A percentile compares a stretch with the other conserved stretches of the same genome.
phyloP scores from a whole-genome alignment of 1,140 invertebrate species.

The Hyles euphorbiae region DNA sequence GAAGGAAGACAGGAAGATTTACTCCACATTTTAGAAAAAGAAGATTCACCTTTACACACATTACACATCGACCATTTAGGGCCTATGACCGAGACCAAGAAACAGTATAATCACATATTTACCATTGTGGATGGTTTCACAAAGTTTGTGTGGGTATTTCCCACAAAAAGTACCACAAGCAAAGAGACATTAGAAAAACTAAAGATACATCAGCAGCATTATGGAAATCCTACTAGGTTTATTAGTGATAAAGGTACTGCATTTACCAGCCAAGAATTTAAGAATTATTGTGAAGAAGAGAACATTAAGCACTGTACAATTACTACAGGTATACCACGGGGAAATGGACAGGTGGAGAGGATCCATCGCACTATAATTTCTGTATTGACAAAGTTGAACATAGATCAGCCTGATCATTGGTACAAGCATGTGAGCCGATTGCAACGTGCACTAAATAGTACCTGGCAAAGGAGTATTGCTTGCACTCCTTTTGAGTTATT shows the following conservation, averaged over 20 bases:
- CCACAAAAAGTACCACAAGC: constrained; percentile 27
- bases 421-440: constrained; percentile 35
- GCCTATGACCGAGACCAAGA: constrained; percentile 32
- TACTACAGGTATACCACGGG: constrained; percentile 5
- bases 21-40: not conserved
- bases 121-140: constrained; percentile 30
- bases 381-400: constrained; percentile 2
- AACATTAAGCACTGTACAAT: not conserved
- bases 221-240: not conserved
- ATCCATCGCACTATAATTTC: constrained; percentile 3
- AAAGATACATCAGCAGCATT: not conserved
- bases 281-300: not conserved
- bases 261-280: not conserved
- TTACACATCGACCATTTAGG: constrained; percentile 52
- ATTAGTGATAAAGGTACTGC: not conserved
- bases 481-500: constrained; percentile 46
- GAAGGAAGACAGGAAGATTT: not conserved
- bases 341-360: constrained; percentile 11
- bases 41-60: constrained; percentile 13
- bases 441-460: constrained; percentile 42
- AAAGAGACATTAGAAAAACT: not conserved
- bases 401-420: constrained; percentile 35
- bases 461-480: constrained; percentile 40
- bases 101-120: constrained; percentile 38
- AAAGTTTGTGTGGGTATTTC: constrained; percentile 36